Evolutionary conservation across 2,797 vertebrate species (phyloP), one percentile per base, ranked within the genome.

Genomic region (Muraenolepis orangiensis): DNA sequence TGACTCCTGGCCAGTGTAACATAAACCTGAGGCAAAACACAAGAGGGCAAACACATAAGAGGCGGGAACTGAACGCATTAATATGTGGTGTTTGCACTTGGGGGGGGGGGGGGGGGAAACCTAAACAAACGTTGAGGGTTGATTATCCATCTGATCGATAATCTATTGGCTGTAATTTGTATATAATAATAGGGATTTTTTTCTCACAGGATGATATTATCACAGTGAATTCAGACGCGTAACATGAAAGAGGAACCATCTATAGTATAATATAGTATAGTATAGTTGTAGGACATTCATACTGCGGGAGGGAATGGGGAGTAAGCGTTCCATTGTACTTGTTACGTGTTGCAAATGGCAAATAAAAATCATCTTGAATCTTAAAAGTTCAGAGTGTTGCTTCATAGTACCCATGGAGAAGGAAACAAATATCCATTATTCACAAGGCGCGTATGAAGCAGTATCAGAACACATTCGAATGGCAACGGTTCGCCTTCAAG

Each of bases 1-100:
- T 94, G 90, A 96, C 93, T 90, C 97, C 97, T 0, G 96, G 96
- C 96, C 97, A 98, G 90, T 98, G 97, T 90, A 98, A 96, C 96
- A 98, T 96, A 91, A 98, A 98, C 93, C 97, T 98, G 82, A 69
- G 84, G 89, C 85, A 88, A 90, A 91, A 92, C 88, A 93, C 82
- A 29, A 92, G 88, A 90, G 84, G 77, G 79, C 84, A 78, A 82
- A 87, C 71, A 87, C 81, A 26, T 64, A 1, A 64, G 20, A 57
- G 18, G 51, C 36, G 42, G 51, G 51, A 23, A 57, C 20, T 20
- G 20, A 2, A 14, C 20, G 20, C 51, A 57, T 23, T 26, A 40
- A 40, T 18, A 16, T 14, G 2, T 29, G 14, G 66, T 26, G 57
- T 26, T 4, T 6, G 7, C 10, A 12, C 57, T 61, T 0, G n/a